These are phyloP conservation scores for Limnephilus marmoratus DNA, from an alignment of 2,888 invertebrate genomes.

Conservation along the genomic window DNA sequence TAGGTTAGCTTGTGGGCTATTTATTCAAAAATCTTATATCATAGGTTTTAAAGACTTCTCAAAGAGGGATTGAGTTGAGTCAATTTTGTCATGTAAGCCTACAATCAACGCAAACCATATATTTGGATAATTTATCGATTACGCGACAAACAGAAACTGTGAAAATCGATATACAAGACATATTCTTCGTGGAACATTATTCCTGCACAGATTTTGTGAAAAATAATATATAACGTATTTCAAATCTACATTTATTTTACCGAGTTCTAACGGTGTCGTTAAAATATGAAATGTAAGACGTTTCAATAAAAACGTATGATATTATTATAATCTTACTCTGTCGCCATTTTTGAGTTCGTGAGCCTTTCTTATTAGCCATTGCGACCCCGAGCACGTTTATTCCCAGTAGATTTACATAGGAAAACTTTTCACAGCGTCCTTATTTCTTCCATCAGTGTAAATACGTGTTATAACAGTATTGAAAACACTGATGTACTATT, in stretches of 20 bases:
- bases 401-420: neutral
- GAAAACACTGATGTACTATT: neutral
- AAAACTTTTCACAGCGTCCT: neutral
- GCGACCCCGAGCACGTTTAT: neutral
- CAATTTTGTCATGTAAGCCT: too few species aligned
- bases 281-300: neutral
- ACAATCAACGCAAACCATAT: too few species aligned
- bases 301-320: constrained; percentile 2
- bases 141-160: neutral
- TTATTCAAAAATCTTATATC: too few species aligned
- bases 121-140: neutral
- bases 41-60: too few species aligned
- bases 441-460: neutral
- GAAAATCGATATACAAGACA: neutral
- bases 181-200: neutral
- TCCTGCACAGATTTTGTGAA: neutral
- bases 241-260: neutral
- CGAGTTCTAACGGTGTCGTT: neutral
- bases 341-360: neutral
- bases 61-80: too few species aligned
- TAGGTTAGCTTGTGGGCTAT: too few species aligned
- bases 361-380: neutral
- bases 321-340: neutral
- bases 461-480: neutral
- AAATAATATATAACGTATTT: neutral